phyloP scores from a whole-genome alignment of 2,888 invertebrate genomes.

The Rhingia campestris region DNA sequence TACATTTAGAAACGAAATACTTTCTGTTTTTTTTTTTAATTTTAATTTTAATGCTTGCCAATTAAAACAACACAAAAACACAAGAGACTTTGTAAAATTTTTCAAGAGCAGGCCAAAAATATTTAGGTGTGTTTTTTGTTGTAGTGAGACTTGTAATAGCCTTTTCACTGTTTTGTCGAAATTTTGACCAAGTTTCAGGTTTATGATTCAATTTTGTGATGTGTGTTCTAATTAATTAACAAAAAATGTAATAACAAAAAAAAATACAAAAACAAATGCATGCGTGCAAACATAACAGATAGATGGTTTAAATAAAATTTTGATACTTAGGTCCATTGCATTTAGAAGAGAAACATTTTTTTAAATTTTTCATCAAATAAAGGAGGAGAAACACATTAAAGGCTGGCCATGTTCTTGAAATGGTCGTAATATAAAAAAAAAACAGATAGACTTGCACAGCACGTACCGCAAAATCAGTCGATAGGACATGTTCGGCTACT shows the following conservation, averaged over 20 bases:
- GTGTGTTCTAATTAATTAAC: conserved; percentile 29
- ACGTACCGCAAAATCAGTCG: too few relatives aligned
- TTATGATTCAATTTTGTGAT: conserved; percentile 41
- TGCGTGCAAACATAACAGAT: conserved; percentile 60
- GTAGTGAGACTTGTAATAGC: conserved; percentile 9
- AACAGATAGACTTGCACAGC: too few relatives aligned
- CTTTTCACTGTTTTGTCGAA: conserved; percentile 67
- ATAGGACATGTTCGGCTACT: too few relatives aligned
- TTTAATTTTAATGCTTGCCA: conserved; percentile 19
- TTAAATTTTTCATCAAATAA: not conserved
- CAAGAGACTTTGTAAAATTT: conserved; percentile 1
- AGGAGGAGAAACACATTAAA: not conserved
- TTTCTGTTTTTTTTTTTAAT: not conserved
- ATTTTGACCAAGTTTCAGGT: conserved; percentile 15
- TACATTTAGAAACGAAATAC: conserved; percentile 23
- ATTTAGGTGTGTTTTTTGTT: conserved; percentile 19
- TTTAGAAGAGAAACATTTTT: conserved; percentile 17
- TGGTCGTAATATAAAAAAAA: too few relatives aligned
- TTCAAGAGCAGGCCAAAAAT: conserved; percentile 24
- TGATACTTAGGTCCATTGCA: conserved; percentile 67
- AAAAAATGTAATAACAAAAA: conserved; percentile 35
- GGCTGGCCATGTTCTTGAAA: too few relatives aligned
- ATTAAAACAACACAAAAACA: conserved; percentile 32
- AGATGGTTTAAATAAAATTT: conserved; percentile 41
- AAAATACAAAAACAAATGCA: conserved; percentile 41